Base-by-base conservation (phyloP, 2,797 vertebrate species). In the Acrocephalus scirpaceus region DNA sequence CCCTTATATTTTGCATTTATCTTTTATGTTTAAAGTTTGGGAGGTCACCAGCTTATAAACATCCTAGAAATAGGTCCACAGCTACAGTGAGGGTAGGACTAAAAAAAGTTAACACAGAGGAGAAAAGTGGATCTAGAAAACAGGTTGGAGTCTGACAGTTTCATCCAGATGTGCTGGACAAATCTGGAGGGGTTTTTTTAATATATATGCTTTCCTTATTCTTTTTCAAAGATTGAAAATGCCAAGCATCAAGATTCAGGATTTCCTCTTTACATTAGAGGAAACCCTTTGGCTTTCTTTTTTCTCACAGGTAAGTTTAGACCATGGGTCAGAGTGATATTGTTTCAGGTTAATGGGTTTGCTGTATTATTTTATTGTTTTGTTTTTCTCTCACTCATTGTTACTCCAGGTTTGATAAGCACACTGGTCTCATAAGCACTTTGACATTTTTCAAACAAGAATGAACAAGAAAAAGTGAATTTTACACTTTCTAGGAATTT, bases 81-180 rank as follows among this genome's bases (percentile, higher is more conserved):
- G 23, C 21, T 8, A 1, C 5, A 8, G 3, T 25, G n/a, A 66
- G 10, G 11, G 6, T 54, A 1, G 11, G 34, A 48, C 2, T 34
- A 26, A 72, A 53, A 11, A 60, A 71, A 81, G 62, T 42, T 47
- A 58, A 51, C 5, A 11, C 26, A 61, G 42, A 65, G 44, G 7
- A 85, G 21, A 72, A 86, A 93, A 81, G 30, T 36, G 7, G 5
- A 53, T 76, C 23, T 60, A 73, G 13, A 90, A 21, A 75, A 42
- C 7, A 30, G 5, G 40, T 45, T 82, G 14, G 34, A 84, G 8
- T 61, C 62, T 80, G 12, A 51, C 13, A 32, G 5, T 73, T 84
- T 78, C 40, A 79, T 76, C 48, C 23, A 67, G 20, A 9, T 88
- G 66, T 90, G 7, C 29, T 53, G 27, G n/a, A 75, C 6, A 80